Base-by-base conservation (phyloP, 2,113 vertebrate genomes). In the Phyllostomus discolor region DNA sequence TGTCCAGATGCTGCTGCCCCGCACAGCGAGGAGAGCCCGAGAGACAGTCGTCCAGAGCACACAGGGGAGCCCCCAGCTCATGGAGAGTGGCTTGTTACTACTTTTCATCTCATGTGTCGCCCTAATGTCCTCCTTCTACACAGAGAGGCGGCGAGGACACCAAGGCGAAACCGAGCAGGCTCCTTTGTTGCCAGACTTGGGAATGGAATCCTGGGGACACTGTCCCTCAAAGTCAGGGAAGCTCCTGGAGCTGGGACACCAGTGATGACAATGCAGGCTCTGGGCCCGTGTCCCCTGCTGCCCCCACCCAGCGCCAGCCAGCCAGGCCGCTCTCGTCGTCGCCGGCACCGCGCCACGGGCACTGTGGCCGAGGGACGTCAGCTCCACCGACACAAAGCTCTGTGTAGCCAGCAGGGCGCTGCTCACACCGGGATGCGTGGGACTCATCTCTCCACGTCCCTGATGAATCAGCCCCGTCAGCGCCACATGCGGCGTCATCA, bases 281-380 rank as follows among this genome's bases (percentile, higher is more conserved):
- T 7, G 2, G 41, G 31, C 11, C n/a, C 22, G 2, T 38, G 10
- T 20, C 26, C 7, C 59, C 24, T 24, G 1, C 22, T 33, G 7
- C 64, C 35, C 26, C 48, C 9, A 0, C 0, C 50, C 28, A 66
- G 35, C 3, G 17, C 62, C 10, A 10, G 67, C 1, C 46, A 1
- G 41, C 17, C 5, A 11, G 10, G 26, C 64, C 2, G 9, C 1
- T 4, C 35, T 1, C 33, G 9, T 0, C 2, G 0, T 15, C 35
- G 0, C 41, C 43, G 46, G 62, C 1, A 0, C 38, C n/a, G 1
- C 26, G 11, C 59, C 19, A 2, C 2, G 1, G 46, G 22, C 43
- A 17, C n/a, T 9, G 3, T 7, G 33, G 1, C 5, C 22, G 2
- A 15, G 33, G 16, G 35, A 84, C 41, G 1, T 5, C 2, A 5